Percentiles rank a stretch among this genome's conserved stretches.
These are phyloP conservation scores for Campoplex capitator DNA, from an alignment of 2,888 invertebrate genomes.

Conservation along the genomic window DNA sequence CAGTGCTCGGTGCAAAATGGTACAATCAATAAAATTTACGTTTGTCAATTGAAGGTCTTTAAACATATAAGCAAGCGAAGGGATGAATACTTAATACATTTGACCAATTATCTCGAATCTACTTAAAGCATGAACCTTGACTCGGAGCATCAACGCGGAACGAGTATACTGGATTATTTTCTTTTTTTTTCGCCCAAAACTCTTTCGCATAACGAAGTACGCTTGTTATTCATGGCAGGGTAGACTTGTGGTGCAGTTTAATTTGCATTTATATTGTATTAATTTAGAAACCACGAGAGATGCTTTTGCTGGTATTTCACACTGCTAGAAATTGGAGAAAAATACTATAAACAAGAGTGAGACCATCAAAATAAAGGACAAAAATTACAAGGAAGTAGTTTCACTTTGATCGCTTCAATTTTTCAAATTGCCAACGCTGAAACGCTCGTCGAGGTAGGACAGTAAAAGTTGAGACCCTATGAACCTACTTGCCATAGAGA, in stretches of 20 bases:
- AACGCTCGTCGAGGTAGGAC: constrained; percentile 66
- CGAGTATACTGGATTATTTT: constrained; percentile 9
- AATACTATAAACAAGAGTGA: constrained; percentile 30
- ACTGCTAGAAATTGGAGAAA: constrained; percentile 37
- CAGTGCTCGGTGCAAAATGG: background rate
- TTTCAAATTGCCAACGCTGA: constrained; percentile 75
- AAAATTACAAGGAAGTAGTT: constrained; percentile 77
- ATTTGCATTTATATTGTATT: constrained; percentile 82
- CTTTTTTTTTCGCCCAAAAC: constrained; percentile 44
- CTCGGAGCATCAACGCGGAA: constrained; percentile 36
- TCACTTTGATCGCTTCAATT: constrained; percentile 75
- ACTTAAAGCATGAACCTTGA: constrained; percentile 15
- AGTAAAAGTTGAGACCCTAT: constrained; percentile 71
- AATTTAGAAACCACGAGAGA: constrained; percentile 74
- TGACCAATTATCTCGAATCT: constrained; percentile 29
- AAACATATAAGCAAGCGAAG: constrained; percentile 16
- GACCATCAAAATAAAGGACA: constrained; percentile 55
- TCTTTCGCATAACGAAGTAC: constrained; percentile 67
- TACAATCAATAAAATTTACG: background rate
- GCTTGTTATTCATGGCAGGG: constrained; percentile 71
- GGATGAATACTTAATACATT: constrained; percentile 16
- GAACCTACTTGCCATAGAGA: constrained; percentile 27
- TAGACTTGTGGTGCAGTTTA: constrained; percentile 70
- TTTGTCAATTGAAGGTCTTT: background rate
- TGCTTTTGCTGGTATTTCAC: constrained; percentile 27